Conservation (phyloP, 2,888 invertebrate genomes). For the Drosophila birchii region DNA sequence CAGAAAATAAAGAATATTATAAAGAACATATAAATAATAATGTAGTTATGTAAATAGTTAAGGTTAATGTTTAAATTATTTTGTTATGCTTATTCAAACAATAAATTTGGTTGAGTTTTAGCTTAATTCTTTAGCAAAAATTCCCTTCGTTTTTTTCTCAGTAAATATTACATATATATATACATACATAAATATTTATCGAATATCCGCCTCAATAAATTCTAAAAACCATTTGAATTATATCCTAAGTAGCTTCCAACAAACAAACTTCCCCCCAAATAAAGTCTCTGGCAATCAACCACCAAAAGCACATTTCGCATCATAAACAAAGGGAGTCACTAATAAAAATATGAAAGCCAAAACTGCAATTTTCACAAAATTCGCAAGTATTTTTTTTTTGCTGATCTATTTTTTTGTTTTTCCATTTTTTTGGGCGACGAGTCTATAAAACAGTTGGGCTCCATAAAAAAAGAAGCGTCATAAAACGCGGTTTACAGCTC, state of each 20-base stretch:
- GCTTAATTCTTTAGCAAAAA: background rate
- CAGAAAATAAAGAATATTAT: no score
- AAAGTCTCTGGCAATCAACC: conserved; percentile 12
- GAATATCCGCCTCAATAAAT: background rate
- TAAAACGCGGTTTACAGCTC: conserved; percentile 85
- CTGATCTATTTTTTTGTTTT: conserved; percentile 32
- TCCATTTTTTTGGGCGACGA: background rate
- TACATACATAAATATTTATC: background rate
- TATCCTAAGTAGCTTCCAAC: conserved; percentile 10
- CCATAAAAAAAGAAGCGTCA: conserved; percentile 60
- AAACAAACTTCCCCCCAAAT: background rate
- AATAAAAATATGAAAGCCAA: conserved; percentile 28
- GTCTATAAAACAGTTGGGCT: conserved; percentile 17
- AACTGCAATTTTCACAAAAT: conserved; percentile 34
- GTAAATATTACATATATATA: background rate
- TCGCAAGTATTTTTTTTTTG: conserved; percentile 20
- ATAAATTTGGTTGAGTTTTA: background rate
- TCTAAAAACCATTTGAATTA: conserved; percentile 10
- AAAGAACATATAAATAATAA: background rate
- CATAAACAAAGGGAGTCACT: conserved; percentile 5
- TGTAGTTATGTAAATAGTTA: background rate
- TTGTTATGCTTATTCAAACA: background rate
- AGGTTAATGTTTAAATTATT: background rate
- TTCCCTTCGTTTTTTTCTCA: background rate
- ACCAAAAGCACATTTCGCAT: conserved; percentile 23